These are phyloP conservation scores for Hydropsyche tenuis DNA, from an alignment of 1,140 invertebrate species.

Conservation along the genomic window DNA sequence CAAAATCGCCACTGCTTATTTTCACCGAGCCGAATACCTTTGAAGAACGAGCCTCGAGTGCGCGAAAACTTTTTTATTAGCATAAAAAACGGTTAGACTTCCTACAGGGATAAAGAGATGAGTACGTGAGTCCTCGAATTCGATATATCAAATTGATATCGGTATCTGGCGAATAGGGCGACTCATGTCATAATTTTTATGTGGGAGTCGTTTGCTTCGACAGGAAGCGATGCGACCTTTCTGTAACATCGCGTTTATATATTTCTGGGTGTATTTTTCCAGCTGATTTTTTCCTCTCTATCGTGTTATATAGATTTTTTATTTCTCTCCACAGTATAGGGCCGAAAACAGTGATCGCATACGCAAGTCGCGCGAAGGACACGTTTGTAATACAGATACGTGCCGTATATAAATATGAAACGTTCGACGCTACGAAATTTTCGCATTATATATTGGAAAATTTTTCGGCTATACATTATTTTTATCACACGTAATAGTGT, in stretches of 20 bases:
- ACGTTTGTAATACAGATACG: too few species aligned
- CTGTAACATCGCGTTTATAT: conserved; percentile 4
- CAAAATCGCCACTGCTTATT: too few species aligned
- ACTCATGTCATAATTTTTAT: conserved; percentile 3
- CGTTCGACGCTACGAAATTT: conserved; percentile 1
- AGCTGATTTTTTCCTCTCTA: not conserved
- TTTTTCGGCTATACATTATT: not conserved
- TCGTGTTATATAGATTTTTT: too few species aligned
- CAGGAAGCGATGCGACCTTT: conserved; percentile 10
- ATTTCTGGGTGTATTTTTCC: not conserved
- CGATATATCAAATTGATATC: conserved; percentile 7
- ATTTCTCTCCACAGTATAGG: too few species aligned
- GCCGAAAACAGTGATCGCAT: not conserved
- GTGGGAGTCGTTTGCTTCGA: not conserved
- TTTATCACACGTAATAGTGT: not conserved
- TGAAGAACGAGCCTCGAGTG: too few species aligned
- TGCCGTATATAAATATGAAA: too few species aligned
- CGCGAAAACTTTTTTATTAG: too few species aligned
- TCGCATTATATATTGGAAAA: not conserved
- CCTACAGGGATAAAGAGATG: too few species aligned
- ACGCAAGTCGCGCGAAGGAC: not conserved
- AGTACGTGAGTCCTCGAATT: too few species aligned
- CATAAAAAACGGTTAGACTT: too few species aligned
- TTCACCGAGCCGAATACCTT: too few species aligned
- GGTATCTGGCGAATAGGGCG: not conserved